Evolutionary conservation across 2,888 invertebrate genomes (phyloP).

Genomic region (Conchocele bisecta): DNA sequence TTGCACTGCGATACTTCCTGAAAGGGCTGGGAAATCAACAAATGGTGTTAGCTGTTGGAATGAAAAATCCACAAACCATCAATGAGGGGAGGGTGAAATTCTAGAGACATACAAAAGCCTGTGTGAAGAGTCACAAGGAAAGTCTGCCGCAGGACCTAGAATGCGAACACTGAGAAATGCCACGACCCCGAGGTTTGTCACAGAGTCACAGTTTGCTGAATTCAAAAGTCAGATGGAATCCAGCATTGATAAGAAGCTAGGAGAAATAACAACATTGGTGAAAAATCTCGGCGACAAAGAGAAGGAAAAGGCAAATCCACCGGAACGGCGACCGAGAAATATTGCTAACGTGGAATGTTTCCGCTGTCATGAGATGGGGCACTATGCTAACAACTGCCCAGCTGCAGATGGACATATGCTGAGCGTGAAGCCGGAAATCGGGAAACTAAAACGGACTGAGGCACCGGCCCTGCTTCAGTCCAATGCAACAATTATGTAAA

Average conservation of each 20-base stretch:
- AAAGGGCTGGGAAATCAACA: constrained; percentile 33
- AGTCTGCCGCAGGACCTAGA: too few relatives aligned
- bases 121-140: constrained; percentile 21
- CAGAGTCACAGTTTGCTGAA: constrained; percentile 4
- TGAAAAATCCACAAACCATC: constrained; percentile 36
- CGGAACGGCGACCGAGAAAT: not conserved
- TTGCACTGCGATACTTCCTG: constrained; percentile 36
- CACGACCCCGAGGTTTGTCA: not conserved
- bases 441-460: constrained; percentile 40
- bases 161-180: too few relatives aligned
- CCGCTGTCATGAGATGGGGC: constrained; percentile 3
- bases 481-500: too few relatives aligned
- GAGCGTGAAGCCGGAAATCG: not conserved
- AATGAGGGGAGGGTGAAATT: constrained; percentile 27
- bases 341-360: too few relatives aligned
- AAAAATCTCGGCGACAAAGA: too few relatives aligned
- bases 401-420: not conserved
- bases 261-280: too few relatives aligned
- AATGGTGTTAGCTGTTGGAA: constrained; percentile 27
- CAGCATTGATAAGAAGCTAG: too few relatives aligned
- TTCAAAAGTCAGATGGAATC: not conserved
- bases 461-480: constrained; percentile 42
- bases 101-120: constrained; percentile 41
- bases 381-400: constrained; percentile 1
- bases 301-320: too few relatives aligned